Percentiles rank a stretch among this genome's conserved stretches.
phyloP scores from a whole-genome alignment of 2,797 vertebrate genomes.

The Diglossa cyanea region DNA sequence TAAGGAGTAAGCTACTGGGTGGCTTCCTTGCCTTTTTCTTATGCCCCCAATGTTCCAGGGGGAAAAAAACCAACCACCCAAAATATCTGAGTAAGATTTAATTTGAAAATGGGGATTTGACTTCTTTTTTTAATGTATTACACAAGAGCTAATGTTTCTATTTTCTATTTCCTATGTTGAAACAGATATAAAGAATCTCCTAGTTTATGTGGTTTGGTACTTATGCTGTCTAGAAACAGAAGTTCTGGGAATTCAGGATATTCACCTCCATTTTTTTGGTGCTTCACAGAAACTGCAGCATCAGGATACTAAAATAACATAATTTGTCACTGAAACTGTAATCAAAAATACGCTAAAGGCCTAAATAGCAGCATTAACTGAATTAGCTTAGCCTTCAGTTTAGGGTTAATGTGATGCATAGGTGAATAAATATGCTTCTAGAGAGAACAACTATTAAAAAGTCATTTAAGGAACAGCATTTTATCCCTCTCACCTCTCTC shows the following conservation, averaged over 20 bases:
- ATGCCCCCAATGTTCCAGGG: not conserved
- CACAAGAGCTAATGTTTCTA: not conserved
- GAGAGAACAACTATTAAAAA: not conserved
- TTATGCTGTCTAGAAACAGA: not conserved
- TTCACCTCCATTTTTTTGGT: not conserved
- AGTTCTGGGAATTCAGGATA: not conserved
- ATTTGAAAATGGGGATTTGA: not conserved
- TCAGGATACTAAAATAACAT: not conserved
- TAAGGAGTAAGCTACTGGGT: not conserved
- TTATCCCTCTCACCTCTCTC: slow-evolving; percentile 85
- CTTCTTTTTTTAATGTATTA: not conserved
- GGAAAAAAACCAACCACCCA: rapidly evolving
- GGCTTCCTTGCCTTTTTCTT: not conserved
- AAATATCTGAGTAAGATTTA: not conserved
- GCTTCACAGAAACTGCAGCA: not conserved
- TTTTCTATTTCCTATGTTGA: not conserved
- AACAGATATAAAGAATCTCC: not conserved
- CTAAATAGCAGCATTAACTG: not conserved
- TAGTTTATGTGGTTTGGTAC: not conserved
- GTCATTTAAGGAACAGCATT: not conserved
- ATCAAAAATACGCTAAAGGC: not conserved
- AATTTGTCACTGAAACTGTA: not conserved
- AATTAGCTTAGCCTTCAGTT: not conserved
- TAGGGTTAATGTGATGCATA: not conserved
- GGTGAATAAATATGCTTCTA: not conserved